Evolutionary conservation across 2,888 invertebrate species (phyloP), one percentile per base, ranked within the genome.

Genomic region (Alloscopus bannaensis): DNA sequence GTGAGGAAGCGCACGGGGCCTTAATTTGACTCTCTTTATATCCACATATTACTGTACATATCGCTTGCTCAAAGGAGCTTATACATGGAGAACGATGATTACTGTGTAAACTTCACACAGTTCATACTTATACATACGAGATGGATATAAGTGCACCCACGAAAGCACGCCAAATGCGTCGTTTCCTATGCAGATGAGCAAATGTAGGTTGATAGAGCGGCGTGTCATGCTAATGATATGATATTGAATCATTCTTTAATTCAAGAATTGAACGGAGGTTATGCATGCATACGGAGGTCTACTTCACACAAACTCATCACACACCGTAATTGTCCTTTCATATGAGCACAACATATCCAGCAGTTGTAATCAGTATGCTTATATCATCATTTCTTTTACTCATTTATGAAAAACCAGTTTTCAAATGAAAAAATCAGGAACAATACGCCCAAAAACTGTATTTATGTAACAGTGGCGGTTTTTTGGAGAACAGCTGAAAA

Each of bases 341-440:
- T 11, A 8, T 42, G 36, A 6, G 13, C 36, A 52, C n/a, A 16
- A n/a, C 20, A 40, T 36, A 26, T 71, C 47, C 60, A 60, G 59
- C 42, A 3, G 28, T 50, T 8, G 40, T 29, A 24, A 42, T 29
- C 18, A 60, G 69, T 28, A 45, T 65, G 57, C 71, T 72, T 76
- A 65, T 50, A n/a, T 55, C 50, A 64, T 64, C 52, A 64, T 28
- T n/a, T n/a, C n/a, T n/a, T n/a, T n/a, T 26, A 11, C 16, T 70
- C 40, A 57, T 31, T 62, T 81, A 76, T 81, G 47, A 66, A 76
- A 70, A 81, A 81, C 81, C 81, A 81, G 81, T 81, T 81, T 77
- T 72, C 8, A 24, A 57, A 45, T 24, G 24, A 26, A 81, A 81
- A 81, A 78, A 77, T 81, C 69, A 31, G 60, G 62, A 68, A 68